Base-by-base conservation (phyloP, 1,140 invertebrate species). In the Ridgeia piscesae region DNA sequence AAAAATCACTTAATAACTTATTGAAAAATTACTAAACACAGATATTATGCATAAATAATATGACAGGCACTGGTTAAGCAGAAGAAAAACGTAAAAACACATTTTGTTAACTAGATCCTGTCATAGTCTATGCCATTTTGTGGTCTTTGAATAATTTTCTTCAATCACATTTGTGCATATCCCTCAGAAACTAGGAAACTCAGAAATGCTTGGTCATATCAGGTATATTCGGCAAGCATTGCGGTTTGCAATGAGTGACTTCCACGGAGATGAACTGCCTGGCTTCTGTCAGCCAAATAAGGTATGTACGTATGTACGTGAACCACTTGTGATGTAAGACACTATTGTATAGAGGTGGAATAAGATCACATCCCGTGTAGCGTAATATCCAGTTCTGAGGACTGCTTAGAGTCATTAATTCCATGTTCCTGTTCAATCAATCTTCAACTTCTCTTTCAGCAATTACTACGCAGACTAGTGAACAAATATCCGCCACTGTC, bases 271-370 rank as follows among this genome's bases (percentile, higher is more conserved):
- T 90, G 97, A 97, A 94, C 95, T 99, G 92, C 98, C 99, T 91
- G 99, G 99, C n/a, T 99, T 99, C 95, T 99, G 98, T 96, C 96
- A 99, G 93, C 98, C 98, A 0, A 99, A 99, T 96, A 96, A 96
- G 94, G n/a, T n/a, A n/a, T n/a, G n/a, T n/a, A n/a, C n/a, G 95
- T 96, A 94, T 88, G 14, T 34, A 31, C 58, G 21, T n/a, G 27
- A 77, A 21, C 11, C 17, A 77, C 2, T 17, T 4, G 58, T 77
- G 58, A 77, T 21, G 27, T 17, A 77, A 77, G 27, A 27, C 0
- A 21, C 14, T 77, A 21, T 77, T 77, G 58, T 77, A 21, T 77
- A 77, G 58, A 77, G 17, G 48, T 50, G 21, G 4, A 42, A 42
- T 42, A 42, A 42, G 11, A 11, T 42, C 4, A 42, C 4, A 42